Percentiles rank a stretch among this genome's conserved stretches.
These are phyloP conservation scores for Pipistrellus kuhlii DNA, from an alignment of 2,797 vertebrate species.

Conservation along the genomic window DNA sequence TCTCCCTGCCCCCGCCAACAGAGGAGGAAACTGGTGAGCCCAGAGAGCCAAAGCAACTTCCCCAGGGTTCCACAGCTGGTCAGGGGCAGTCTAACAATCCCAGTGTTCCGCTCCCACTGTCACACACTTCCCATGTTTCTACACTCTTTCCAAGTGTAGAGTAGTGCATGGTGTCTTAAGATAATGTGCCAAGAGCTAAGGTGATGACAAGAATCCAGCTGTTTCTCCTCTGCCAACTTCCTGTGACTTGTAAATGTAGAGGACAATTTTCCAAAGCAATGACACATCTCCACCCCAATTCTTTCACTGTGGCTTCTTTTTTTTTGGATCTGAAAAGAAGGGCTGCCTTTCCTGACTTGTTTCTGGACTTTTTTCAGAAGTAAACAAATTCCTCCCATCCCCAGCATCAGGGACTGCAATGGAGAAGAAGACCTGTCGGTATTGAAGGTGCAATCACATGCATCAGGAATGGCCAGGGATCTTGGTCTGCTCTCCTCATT, in stretches of 20 bases:
- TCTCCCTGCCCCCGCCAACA: neutral
- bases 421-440: neutral
- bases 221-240: conserved; percentile 61
- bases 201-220: conserved; percentile 67
- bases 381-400: neutral
- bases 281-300: neutral
- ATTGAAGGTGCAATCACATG: neutral
- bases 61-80: neutral
- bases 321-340: neutral
- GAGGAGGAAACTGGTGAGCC: neutral
- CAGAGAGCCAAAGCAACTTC: neutral
- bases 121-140: neutral
- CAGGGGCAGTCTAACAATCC: neutral
- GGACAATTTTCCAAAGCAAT: conserved; percentile 26
- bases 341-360: neutral
- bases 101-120: neutral
- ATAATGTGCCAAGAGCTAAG: neutral
- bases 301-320: neutral
- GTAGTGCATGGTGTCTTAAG: neutral
- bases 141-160: conserved; percentile 17
- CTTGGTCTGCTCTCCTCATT: neutral
- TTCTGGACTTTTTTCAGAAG: conserved; percentile 2
- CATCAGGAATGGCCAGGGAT: conserved; percentile 19
- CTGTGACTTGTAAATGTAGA: conserved; percentile 17
- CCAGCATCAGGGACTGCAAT: neutral